Conservation (phyloP, 2,113 vertebrate species). For the Grantiella picta region DNA sequence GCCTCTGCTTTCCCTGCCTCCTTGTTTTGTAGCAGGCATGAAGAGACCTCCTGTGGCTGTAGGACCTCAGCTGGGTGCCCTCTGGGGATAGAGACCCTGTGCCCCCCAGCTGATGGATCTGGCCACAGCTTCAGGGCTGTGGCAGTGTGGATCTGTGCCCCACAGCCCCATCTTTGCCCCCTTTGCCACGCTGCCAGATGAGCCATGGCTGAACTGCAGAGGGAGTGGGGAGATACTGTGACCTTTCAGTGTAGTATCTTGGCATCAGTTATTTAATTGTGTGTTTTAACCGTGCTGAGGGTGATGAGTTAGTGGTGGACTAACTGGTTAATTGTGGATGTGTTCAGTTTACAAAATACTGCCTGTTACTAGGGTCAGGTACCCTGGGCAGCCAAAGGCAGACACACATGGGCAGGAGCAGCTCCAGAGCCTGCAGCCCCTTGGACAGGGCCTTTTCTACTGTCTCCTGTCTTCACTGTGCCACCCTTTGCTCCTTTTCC, state of each 20-base stretch:
- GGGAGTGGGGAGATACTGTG: not conserved
- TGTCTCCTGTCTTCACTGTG: rapidly evolving
- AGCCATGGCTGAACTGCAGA: rapidly evolving
- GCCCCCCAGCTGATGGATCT: not conserved
- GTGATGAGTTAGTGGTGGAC: not conserved
- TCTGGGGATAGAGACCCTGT: not conserved
- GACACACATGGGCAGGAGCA: rapidly evolving
- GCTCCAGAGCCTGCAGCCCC: not conserved
- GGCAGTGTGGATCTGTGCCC: too few species aligned
- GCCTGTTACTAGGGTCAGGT: not conserved
- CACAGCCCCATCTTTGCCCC: rapidly evolving
- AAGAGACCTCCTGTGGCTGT: not conserved
- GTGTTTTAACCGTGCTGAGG: not conserved
- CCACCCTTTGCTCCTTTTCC: not conserved
- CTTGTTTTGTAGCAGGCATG: rapidly evolving
- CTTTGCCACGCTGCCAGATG: not conserved
- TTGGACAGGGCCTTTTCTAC: too few species aligned
- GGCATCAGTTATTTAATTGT: not conserved
- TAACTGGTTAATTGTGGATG: not conserved
- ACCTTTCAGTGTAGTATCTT: not conserved
- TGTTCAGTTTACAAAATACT: not conserved
- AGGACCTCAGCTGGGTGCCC: not conserved
- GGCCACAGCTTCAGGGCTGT: not conserved
- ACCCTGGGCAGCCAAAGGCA: not conserved
- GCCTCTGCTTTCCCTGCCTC: not conserved